Evolutionary conservation across 2,888 invertebrate species (phyloP).

Genomic region (Sphaeridia pumilis): DNA sequence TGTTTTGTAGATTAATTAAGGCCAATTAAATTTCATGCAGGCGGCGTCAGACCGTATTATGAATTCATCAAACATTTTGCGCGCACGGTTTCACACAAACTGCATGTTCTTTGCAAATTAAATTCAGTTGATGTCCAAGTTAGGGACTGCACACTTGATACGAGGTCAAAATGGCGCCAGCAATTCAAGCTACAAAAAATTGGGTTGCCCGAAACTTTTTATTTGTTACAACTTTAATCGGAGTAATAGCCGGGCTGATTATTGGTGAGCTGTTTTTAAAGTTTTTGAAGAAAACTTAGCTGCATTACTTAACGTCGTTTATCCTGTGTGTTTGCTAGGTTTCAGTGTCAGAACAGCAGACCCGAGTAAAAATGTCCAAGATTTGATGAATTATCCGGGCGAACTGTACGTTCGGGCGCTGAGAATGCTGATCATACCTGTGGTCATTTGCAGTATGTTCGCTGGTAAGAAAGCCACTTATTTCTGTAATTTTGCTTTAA

Average conservation of each 20-base stretch:
- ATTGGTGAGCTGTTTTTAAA: slow-evolving; percentile 18
- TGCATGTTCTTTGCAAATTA: too few species aligned
- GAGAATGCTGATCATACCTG: slow-evolving; percentile 74
- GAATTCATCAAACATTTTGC: too few species aligned
- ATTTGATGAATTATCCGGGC: slow-evolving; percentile 72
- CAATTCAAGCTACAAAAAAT: neutral
- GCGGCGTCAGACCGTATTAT: too few species aligned
- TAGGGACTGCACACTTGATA: too few species aligned
- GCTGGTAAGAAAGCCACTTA: slow-evolving; percentile 13
- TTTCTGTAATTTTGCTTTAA: too few species aligned
- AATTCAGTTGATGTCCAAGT: too few species aligned
- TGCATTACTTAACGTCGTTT: neutral
- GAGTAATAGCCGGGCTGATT: slow-evolving; percentile 22
- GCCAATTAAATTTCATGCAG: too few species aligned
- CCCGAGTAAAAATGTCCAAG: slow-evolving; percentile 17
- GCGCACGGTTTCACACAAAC: too few species aligned
- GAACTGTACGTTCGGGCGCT: slow-evolving; percentile 79
- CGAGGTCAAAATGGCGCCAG: neutral
- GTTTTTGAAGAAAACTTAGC: neutral
- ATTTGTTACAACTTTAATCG: slow-evolving; percentile 21
- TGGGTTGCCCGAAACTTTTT: slow-evolving; percentile 18
- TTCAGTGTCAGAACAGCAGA: slow-evolving; percentile 21
- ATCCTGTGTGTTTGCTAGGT: slow-evolving; percentile 15
- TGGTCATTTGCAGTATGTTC: slow-evolving; percentile 62
- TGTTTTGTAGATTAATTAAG: too few species aligned